A percentile compares a stretch with the other conserved stretches of the same genome.
These are phyloP conservation scores for Clarias magur DNA, from an alignment of 2,113 vertebrate species.

Conservation along the genomic window DNA sequence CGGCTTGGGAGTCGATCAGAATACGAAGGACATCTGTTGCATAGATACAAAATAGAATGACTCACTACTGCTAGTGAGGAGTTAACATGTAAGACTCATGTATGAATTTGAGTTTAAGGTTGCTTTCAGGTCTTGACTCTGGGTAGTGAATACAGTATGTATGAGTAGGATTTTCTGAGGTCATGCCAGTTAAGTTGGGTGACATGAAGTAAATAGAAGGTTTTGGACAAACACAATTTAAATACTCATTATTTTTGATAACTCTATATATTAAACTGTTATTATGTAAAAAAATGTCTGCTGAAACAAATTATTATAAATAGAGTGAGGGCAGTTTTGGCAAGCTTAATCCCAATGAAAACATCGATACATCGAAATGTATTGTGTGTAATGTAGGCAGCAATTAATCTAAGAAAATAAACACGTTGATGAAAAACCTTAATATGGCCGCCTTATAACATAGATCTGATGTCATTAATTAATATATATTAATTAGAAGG, in stretches of 20 bases:
- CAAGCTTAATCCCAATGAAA: background rate
- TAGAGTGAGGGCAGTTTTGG: background rate
- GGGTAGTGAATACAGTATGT: background rate
- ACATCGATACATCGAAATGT: background rate
- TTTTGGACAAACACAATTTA: background rate
- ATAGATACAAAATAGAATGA: conserved; percentile 26
- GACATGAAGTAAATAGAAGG: background rate
- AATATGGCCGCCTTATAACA: background rate
- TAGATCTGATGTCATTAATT: background rate
- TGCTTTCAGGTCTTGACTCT: background rate
- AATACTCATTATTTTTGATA: background rate
- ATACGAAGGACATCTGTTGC: conserved; percentile 29
- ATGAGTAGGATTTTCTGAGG: background rate
- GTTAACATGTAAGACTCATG: background rate
- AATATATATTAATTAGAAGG: background rate
- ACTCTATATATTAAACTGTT: background rate
- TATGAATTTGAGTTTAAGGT: background rate
- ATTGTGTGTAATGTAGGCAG: background rate
- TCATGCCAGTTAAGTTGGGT: background rate
- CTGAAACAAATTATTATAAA: background rate
- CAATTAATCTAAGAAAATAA: background rate
- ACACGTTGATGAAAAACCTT: background rate
- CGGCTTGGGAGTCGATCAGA: conserved; percentile 24
- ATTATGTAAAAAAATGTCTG: background rate
- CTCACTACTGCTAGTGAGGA: background rate